These are phyloP conservation scores for Crax fasciolata DNA, from an alignment of 2,797 vertebrate genomes.

Conservation along the genomic window DNA sequence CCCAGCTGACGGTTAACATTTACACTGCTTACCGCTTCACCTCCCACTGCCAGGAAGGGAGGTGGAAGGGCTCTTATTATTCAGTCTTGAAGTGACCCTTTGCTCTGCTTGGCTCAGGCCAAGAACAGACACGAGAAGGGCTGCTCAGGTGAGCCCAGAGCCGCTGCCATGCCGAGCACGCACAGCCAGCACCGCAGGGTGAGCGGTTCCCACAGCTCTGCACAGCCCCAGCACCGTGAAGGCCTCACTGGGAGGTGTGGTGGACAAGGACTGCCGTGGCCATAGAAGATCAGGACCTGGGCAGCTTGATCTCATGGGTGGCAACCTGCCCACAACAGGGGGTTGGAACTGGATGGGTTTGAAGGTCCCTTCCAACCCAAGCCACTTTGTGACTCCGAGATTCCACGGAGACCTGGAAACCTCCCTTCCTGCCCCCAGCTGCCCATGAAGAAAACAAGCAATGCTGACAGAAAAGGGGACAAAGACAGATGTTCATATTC, in stretches of 20 bases:
- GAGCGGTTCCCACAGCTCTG: not conserved
- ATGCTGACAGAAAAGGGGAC: not conserved
- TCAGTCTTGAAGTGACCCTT: not conserved
- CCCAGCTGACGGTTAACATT: not conserved
- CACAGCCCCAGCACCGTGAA: not conserved
- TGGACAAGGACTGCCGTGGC: fast-evolving
- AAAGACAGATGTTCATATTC: not conserved
- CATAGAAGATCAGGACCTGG: not conserved
- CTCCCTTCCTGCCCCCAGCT: not conserved
- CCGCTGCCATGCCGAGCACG: fast-evolving
- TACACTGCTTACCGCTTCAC: not conserved
- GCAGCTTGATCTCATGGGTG: not conserved
- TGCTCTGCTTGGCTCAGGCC: fast-evolving
- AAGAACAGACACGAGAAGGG: not conserved
- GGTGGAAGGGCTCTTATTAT: fast-evolving
- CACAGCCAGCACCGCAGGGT: fast-evolving
- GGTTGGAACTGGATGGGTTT: not conserved
- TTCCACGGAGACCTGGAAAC: not conserved
- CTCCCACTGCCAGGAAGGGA: not conserved
- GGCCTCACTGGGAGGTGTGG: not conserved
- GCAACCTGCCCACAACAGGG: not conserved
- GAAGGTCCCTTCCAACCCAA: not conserved
- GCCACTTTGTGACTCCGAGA: not conserved
- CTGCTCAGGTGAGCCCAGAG: not conserved
- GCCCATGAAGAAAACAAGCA: not conserved